These are phyloP conservation scores for Spisula solida DNA, from an alignment of 2,888 invertebrate species.

Conservation along the genomic window DNA sequence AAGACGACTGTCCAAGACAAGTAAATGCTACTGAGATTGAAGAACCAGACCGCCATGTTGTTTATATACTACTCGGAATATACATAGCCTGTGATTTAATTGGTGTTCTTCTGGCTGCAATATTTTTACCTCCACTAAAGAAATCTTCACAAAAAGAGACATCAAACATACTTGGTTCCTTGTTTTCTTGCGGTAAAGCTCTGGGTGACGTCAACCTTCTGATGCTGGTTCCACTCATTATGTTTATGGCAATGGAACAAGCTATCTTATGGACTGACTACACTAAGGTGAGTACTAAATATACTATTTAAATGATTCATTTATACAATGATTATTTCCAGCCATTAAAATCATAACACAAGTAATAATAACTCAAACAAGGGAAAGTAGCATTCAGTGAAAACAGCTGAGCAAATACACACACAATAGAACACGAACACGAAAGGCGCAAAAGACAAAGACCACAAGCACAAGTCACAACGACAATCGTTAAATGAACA, in stretches of 20 bases:
- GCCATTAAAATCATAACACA: no score
- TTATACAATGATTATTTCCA: no score
- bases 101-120: slow-evolving; percentile 77
- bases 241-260: slow-evolving; percentile 84
- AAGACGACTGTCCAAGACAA: slow-evolving; percentile 74
- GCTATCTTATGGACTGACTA: slow-evolving; percentile 84
- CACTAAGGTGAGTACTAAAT: slow-evolving; percentile 82
- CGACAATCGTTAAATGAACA: no score
- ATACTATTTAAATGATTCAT: neutral
- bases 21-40: slow-evolving; percentile 69
- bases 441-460: no score
- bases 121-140: slow-evolving; percentile 77
- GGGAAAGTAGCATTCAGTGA: no score
- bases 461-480: no score
- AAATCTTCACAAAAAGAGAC: slow-evolving; percentile 57
- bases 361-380: no score
- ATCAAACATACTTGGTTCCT: slow-evolving; percentile 61
- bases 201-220: slow-evolving; percentile 76
- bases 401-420: no score
- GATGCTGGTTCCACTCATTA: slow-evolving; percentile 83
- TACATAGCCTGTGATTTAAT: slow-evolving; percentile 79
- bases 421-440: no score
- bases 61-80: slow-evolving; percentile 81
- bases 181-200: slow-evolving; percentile 74
- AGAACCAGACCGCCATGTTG: slow-evolving; percentile 74